phyloP scores from a whole-genome alignment of 2,888 invertebrate species.

The Ganaspis brasiliensis region DNA sequence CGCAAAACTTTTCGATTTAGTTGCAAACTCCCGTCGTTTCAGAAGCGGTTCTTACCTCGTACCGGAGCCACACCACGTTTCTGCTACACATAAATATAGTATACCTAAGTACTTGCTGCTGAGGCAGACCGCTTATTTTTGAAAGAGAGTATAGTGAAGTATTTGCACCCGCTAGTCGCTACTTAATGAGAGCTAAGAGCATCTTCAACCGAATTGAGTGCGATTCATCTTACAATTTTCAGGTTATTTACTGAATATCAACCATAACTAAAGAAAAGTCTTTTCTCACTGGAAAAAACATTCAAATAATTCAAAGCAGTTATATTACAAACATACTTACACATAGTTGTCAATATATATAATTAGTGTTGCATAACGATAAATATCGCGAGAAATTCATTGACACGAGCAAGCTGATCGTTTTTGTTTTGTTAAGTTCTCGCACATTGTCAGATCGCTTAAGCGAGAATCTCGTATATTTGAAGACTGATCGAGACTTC shows the following conservation, averaged over 20 bases:
- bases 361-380: no score
- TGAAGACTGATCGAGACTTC: no score
- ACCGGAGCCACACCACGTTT: constrained; percentile 19
- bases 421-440: no score
- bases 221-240: constrained; percentile 7
- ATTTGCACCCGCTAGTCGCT: constrained; percentile 26
- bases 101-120: constrained; percentile 28
- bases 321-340: no score
- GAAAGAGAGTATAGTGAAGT: constrained; percentile 3
- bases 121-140: constrained; percentile 14
- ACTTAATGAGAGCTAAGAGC: constrained; percentile 29
- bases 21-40: constrained; percentile 43
- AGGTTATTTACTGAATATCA: constrained; percentile 1
- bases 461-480: no score
- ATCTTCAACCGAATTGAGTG: background rate
- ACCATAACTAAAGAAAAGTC: background rate
- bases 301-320: no score
- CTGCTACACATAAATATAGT: constrained; percentile 24
- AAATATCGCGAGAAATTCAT: no score
- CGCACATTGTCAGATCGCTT: no score
- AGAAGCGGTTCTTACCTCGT: constrained; percentile 41
- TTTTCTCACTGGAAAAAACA: no score
- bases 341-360: no score
- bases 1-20: constrained; percentile 53
- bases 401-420: no score